phyloP scores from a whole-genome alignment of 2,113 vertebrate species.

The Odontesthes bonariensis region DNA sequence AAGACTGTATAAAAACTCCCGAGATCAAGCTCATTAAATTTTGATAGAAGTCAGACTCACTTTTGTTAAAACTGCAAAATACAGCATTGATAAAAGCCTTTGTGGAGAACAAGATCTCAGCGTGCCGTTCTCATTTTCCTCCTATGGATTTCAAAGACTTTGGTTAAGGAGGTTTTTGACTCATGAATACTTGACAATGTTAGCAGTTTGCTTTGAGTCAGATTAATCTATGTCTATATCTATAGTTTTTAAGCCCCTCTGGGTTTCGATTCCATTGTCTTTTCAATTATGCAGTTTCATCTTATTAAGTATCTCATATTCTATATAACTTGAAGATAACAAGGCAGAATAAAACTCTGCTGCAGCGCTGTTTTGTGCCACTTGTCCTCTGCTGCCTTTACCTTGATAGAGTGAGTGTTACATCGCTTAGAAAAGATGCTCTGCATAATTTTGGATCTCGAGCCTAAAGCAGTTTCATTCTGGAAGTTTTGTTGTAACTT shows the following conservation, averaged over 20 bases:
- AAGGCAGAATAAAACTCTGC: conserved; percentile 40
- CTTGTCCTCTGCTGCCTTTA: conserved; percentile 21
- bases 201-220: conserved; percentile 21
- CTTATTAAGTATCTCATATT: conserved; percentile 36
- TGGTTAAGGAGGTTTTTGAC: not conserved
- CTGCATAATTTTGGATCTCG: not conserved
- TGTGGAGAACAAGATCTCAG: not conserved
- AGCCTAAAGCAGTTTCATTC: not conserved
- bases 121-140: not conserved
- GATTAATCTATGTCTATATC: conserved; percentile 1
- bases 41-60: not conserved
- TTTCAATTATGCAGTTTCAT: conserved; percentile 16
- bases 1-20: not conserved
- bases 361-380: conserved; percentile 6
- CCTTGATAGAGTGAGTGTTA: conserved; percentile 20
- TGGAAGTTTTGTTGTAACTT: not conserved
- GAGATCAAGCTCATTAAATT: not conserved
- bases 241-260: conserved; percentile 23
- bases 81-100: not conserved
- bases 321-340: conserved; percentile 45
- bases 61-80: not conserved
- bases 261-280: conserved; percentile 31
- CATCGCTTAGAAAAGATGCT: not conserved
- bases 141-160: not conserved
- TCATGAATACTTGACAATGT: conserved; percentile 10